Percentiles rank a stretch among this genome's conserved stretches.
phyloP scores from a whole-genome alignment of 1,140 invertebrate species.

The Drosophila sturtevanti region DNA sequence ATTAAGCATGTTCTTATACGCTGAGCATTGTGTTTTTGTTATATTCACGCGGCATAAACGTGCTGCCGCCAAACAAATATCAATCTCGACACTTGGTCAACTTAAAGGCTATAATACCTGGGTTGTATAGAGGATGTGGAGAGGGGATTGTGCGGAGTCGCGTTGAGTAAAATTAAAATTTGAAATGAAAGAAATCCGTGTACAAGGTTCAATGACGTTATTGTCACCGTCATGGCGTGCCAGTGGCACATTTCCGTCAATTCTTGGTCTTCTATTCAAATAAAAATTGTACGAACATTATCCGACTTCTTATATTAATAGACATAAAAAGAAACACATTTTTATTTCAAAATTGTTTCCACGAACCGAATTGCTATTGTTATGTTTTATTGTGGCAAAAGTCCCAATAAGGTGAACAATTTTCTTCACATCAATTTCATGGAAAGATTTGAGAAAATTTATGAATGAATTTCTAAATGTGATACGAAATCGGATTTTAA shows the following conservation, averaged over 20 bases:
- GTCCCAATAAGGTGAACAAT: background rate
- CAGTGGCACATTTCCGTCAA: background rate
- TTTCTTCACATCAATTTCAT: background rate
- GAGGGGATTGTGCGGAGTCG: background rate
- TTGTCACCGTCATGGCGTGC: slow-evolving; percentile 29
- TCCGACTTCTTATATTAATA: slow-evolving; percentile 1
- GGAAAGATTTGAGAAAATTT: background rate
- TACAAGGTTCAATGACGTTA: slow-evolving; percentile 52
- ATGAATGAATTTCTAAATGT: background rate
- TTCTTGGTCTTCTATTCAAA: slow-evolving; percentile 2
- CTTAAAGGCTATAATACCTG: slow-evolving; percentile 18
- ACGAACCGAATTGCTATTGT: background rate
- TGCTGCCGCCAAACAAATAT: slow-evolving; percentile 46
- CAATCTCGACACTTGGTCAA: slow-evolving; percentile 30
- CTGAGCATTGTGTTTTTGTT: slow-evolving; percentile 39
- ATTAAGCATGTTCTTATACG: slow-evolving; percentile 24
- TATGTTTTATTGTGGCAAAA: background rate
- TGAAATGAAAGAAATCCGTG: slow-evolving; percentile 23
- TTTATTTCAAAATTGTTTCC: background rate
- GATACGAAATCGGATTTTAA: background rate
- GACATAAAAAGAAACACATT: background rate
- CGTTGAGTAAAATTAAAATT: slow-evolving; percentile 9
- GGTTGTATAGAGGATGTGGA: background rate
- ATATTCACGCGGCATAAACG: slow-evolving; percentile 56
- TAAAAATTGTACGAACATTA: background rate